Conservation (phyloP, 1,140 invertebrate species). For the Eupristina koningsbergeri region DNA sequence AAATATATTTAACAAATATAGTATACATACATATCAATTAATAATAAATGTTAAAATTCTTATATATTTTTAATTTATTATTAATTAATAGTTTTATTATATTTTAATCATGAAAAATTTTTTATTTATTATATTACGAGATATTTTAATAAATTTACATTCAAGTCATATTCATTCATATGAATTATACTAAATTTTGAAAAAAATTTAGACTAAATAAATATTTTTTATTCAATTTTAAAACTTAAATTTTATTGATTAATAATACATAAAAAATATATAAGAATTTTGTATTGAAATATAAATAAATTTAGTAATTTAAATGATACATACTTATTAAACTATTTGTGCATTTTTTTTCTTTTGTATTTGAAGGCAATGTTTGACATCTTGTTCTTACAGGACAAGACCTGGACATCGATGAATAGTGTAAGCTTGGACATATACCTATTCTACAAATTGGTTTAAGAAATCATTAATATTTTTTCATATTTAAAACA, state of each 20-base stretch:
- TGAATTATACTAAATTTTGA: too few species aligned
- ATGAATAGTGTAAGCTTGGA: slow-evolving; percentile 48
- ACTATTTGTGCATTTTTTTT: slow-evolving; percentile 63
- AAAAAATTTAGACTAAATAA: too few species aligned
- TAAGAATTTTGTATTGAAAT: not conserved
- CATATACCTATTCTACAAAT: slow-evolving; percentile 60
- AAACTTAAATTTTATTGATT: too few species aligned
- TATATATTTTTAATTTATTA: not conserved
- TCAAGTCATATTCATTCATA: too few species aligned
- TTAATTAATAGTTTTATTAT: not conserved
- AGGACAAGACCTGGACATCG: slow-evolving; percentile 54
- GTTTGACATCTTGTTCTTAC: slow-evolving; percentile 69
- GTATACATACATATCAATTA: not conserved
- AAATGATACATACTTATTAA: slow-evolving; percentile 59
- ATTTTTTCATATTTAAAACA: not conserved
- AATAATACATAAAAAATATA: not conserved
- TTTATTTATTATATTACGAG: too few species aligned
- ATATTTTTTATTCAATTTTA: too few species aligned
- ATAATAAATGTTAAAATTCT: not conserved
- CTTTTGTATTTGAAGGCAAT: slow-evolving; percentile 67
- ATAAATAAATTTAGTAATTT: slow-evolving; percentile 19
- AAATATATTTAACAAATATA: slow-evolving; percentile 3
- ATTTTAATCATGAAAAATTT: too few species aligned
- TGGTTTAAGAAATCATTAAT: slow-evolving; percentile 20
- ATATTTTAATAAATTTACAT: too few species aligned